These are phyloP conservation scores for Chiridota heheva DNA, from an alignment of 35 echinoderm and acorn worm genomes.

Conservation along the genomic window DNA sequence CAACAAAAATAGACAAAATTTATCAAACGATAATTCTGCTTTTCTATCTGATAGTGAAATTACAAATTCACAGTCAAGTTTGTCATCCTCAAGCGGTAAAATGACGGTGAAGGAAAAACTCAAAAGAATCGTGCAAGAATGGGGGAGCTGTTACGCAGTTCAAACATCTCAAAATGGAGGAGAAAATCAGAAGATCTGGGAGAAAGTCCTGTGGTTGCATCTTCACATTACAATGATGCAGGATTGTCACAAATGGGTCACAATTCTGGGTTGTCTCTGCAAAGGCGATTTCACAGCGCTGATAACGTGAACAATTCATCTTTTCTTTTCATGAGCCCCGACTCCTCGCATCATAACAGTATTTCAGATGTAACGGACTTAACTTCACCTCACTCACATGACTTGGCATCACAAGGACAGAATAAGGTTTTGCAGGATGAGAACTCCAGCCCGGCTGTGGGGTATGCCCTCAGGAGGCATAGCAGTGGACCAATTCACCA, in stretches of 20 bases:
- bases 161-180: conserved; percentile 38
- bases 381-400: not conserved
- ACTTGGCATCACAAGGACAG: no score
- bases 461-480: conserved; percentile 57
- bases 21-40: conserved; percentile 59
- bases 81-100: not conserved
- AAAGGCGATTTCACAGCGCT: conserved; percentile 57
- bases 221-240: not conserved
- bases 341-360: conserved; percentile 40
- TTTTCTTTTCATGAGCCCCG: conserved; percentile 14
- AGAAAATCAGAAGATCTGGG: conserved; percentile 1
- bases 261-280: not conserved
- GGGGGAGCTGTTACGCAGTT: conserved; percentile 62
- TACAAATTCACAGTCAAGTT: not conserved
- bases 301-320: conserved; percentile 58
- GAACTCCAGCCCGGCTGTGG: not conserved
- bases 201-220: not conserved
- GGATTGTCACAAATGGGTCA: not conserved
- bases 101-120: conserved; percentile 59
- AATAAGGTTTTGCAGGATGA: conserved; percentile 17
- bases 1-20: conserved; percentile 67
- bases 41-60: not conserved
- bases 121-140: conserved; percentile 68
- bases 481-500: conserved; percentile 56
- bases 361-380: conserved; percentile 21